Base-by-base conservation (phyloP, 2,888 invertebrate species). In the Lissonota sp. region DNA sequence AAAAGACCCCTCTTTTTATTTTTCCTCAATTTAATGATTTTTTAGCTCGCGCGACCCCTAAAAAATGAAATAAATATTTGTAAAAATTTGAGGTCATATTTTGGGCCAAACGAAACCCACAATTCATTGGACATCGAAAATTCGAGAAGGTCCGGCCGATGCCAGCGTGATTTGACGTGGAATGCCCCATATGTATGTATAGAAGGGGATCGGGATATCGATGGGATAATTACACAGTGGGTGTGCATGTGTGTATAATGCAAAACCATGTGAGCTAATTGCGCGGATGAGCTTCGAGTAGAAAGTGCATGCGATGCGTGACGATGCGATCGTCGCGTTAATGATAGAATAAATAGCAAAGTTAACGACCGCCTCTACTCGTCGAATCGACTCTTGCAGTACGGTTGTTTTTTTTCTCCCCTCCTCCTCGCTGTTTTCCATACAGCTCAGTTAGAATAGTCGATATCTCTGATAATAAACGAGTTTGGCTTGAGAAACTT, bases 301-400 rank as follows among this genome's bases (percentile, higher is more conserved):
- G 77, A 77, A 78, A 78, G 77, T 66, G 49, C 58, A 66, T 10
- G 40, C 14, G 58, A 71, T 64, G 42, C 71, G 60, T 60, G 58
- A 66, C 76, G 66, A n/a, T n/a, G 46, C 44, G 66, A 78, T 71
- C 71, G 51, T 58, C 77, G 77, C 77, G 71, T 71, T 78, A 60
- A 78, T 60, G 77, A 66, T 71, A n/a, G 64, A 77, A 77, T 77
- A 77, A 77, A 64, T 64, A 55, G 58, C 49, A 57, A 26, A 64
- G 63, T 77, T 71, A 77, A 77, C 77, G 77, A 70, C 46, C 77
- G 46, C 14, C 46, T 70, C 16, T 26, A 10, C 10, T 14, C 8
- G 12, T 6, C 5, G 26, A 26, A 26, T 69, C 4, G 8, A 62
- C 40, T 60, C 42, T 62, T 44, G 62, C 75, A 44, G 40, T 42